These are phyloP conservation scores for Ernsta delagoae DNA, from an alignment of 2,888 invertebrate species.

Conservation along the genomic window DNA sequence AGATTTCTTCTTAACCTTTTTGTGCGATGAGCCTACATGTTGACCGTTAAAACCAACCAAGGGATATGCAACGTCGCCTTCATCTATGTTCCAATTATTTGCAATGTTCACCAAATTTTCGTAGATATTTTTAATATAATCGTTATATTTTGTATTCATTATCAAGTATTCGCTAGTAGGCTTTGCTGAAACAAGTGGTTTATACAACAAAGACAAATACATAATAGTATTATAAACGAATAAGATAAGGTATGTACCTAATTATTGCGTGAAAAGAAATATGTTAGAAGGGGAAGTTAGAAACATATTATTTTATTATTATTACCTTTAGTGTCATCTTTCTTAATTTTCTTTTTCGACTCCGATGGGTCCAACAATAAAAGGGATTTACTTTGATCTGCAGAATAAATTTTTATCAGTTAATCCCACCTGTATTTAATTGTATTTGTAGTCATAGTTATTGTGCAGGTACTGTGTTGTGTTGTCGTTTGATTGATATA, in stretches of 20 bases:
- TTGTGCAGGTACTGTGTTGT: too few relatives aligned
- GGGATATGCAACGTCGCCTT: slow-evolving; percentile 64
- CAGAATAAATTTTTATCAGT: background rate
- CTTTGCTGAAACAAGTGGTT: slow-evolving; percentile 55
- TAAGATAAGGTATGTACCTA: too few relatives aligned
- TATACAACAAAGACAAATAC: too few relatives aligned
- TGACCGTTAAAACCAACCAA: slow-evolving; percentile 66
- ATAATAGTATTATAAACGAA: too few relatives aligned
- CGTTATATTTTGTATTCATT: slow-evolving; percentile 68
- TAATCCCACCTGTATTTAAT: background rate
- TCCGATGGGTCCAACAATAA: slow-evolving; percentile 53
- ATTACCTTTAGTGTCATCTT: slow-evolving; percentile 65
- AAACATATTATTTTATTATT: too few relatives aligned
- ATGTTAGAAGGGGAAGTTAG: too few relatives aligned
- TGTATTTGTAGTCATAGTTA: too few relatives aligned
- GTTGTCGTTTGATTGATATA: too few relatives aligned
- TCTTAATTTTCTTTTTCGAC: slow-evolving; percentile 68
- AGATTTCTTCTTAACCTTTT: slow-evolving; percentile 72
- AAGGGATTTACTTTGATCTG: slow-evolving; percentile 57
- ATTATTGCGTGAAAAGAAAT: too few relatives aligned
- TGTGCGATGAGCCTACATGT: slow-evolving; percentile 58
- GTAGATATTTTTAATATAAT: slow-evolving; percentile 68
- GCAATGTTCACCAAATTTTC: slow-evolving; percentile 69
- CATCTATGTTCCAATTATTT: slow-evolving; percentile 72
- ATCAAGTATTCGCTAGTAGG: slow-evolving; percentile 59